Evolutionary conservation across 2,113 vertebrate species (phyloP), one percentile per base, ranked within the genome.

Genomic region (Marmota monax): DNA sequence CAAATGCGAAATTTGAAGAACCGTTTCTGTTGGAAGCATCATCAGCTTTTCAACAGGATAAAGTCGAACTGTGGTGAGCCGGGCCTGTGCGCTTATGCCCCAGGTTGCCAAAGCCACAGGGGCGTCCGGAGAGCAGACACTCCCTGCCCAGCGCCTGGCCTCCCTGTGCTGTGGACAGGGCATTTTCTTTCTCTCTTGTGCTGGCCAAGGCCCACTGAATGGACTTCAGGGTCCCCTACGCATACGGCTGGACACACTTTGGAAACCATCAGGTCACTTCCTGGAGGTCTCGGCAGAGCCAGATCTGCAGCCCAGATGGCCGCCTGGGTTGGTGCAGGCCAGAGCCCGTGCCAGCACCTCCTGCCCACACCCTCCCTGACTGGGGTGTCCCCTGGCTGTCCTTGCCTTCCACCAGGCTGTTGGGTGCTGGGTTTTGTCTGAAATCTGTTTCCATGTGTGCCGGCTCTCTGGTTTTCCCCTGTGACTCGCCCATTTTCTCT

Each of bases 291-390:
- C 56, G 14, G 7, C 12, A 42, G 45, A 7, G 20, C 48, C 18
- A 4, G 27, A 16, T 14, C 20, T 61, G 23, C 7, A 4, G 4
- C 14, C 23, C 11, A 18, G 6, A 10, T n/a, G 1, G 0, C 32
- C 37, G 3, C 56, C 69, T 7, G 3, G 7, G 22, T 34, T 34
- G 7, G 51, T 4, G 14, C 18, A n/a, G 56, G 25, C 17, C 20
- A 11, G 34, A 16, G 25, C 18, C 34, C 0, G 17, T 16, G 29
- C 12, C 6, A 32, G 32, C 8, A 0, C 16, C 17, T 32, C 37
- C 42, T 5, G 13, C 70, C 39, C 5, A 16, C 11, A 7, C 27
- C 13, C 58, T 39, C 72, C 7, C 7, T 11, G n/a, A 2, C 17
- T 3, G 13, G 11, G 20, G 2, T 8, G 27, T 14, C 34, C 67